Percentiles rank a stretch among this genome's conserved stretches.
Evolutionary conservation across 35 echinoderm and acorn worm genomes (phyloP).

Genomic region (Eucidaris tribuloides): DNA sequence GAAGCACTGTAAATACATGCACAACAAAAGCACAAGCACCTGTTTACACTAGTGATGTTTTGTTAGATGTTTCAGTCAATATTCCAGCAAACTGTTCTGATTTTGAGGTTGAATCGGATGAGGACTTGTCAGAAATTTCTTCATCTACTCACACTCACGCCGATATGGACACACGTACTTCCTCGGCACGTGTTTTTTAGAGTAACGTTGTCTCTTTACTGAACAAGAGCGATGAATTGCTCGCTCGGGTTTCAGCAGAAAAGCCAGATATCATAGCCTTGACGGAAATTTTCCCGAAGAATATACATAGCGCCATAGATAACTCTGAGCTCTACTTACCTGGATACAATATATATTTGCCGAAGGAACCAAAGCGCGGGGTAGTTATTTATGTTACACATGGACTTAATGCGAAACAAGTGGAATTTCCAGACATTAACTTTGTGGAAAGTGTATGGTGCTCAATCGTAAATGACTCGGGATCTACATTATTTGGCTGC

Average conservation of each 20-base stretch:
- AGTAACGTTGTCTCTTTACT: neutral
- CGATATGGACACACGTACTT: neutral
- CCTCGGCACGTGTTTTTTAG: neutral
- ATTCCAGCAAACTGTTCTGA: no score
- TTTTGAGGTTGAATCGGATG: no score
- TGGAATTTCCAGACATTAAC: neutral
- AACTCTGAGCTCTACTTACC: neutral
- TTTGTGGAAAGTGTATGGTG: neutral
- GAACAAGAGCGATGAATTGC: neutral
- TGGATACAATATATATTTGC: neutral
- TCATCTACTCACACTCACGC: neutral
- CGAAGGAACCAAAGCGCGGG: no score
- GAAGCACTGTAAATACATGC: neutral
- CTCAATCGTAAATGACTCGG: neutral
- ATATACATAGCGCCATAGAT: neutral
- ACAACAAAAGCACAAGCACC: neutral
- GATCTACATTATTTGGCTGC: slow-evolving; percentile 1
- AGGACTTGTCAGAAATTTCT: neutral
- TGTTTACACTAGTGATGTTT: neutral
- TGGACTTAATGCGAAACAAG: neutral
- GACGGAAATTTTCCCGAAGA: no score
- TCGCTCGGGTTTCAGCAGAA: neutral
- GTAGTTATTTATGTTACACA: neutral
- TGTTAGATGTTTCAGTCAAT: no score
- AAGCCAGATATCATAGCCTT: neutral